These are phyloP conservation scores for Megalurothrips usitatus DNA, from an alignment of 2,888 invertebrate genomes.

Conservation along the genomic window DNA sequence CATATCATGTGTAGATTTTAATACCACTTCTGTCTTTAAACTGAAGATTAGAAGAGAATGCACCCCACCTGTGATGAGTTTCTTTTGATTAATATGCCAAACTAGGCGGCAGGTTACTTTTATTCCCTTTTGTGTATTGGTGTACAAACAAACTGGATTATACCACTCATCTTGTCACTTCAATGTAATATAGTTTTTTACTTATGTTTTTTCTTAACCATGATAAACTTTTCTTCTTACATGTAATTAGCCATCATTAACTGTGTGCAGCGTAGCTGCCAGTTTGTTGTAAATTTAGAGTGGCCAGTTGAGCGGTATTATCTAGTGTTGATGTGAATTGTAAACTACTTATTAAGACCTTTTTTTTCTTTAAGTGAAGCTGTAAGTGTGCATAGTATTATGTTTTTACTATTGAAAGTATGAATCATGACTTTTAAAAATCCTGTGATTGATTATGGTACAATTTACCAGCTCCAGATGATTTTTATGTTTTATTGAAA, in stretches of 20 bases:
- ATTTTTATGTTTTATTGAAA: not conserved
- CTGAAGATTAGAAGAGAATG: not conserved
- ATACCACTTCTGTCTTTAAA: not conserved
- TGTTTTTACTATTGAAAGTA: not conserved
- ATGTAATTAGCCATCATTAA: not conserved
- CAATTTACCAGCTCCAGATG: slow-evolving; percentile 3
- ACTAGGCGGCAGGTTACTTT: not conserved
- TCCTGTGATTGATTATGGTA: slow-evolving; percentile 14
- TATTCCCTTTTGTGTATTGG: not conserved
- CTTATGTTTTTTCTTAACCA: not conserved
- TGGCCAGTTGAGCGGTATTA: not conserved
- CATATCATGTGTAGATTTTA: too few species aligned
- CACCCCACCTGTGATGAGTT: not conserved
- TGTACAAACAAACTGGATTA: not conserved
- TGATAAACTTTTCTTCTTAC: not conserved
- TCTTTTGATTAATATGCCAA: not conserved
- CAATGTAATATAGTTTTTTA: not conserved
- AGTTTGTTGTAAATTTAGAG: not conserved
- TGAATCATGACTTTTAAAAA: not conserved
- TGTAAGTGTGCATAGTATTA: not conserved
- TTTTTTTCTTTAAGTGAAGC: not conserved
- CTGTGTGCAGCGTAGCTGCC: not conserved
- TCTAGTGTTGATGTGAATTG: not conserved
- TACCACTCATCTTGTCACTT: not conserved
- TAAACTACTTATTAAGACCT: not conserved